phyloP scores from a whole-genome alignment of 2,888 invertebrate species.

The Aspidapion aeneum region DNA sequence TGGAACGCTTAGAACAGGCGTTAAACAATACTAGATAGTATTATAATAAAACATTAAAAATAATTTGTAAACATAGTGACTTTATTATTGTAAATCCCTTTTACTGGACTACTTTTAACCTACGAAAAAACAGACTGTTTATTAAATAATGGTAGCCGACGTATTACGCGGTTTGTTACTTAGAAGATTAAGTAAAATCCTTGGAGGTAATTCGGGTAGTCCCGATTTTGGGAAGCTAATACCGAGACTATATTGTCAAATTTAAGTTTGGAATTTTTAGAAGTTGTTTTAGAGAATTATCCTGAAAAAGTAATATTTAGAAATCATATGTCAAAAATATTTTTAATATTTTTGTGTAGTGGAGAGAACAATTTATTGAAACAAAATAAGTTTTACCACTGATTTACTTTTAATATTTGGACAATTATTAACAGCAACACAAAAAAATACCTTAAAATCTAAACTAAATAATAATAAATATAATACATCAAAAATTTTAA shows the following conservation, averaged over 20 bases:
- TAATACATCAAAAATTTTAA: neutral
- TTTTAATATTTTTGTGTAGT: too few species aligned
- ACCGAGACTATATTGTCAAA: slow-evolving; percentile 33
- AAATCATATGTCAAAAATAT: too few species aligned
- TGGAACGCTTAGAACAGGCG: slow-evolving; percentile 36
- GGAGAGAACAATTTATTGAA: too few species aligned
- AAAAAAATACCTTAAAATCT: too few species aligned
- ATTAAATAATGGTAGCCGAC: slow-evolving; percentile 41
- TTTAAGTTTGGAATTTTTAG: slow-evolving; percentile 36
- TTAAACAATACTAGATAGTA: slow-evolving; percentile 8
- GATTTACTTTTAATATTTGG: too few species aligned
- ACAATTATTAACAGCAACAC: too few species aligned
- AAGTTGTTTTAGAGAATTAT: slow-evolving; percentile 33
- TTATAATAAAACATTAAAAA: slow-evolving; percentile 14
- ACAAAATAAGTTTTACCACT: too few species aligned
- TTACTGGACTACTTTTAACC: too few species aligned
- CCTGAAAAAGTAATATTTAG: slow-evolving; percentile 31
- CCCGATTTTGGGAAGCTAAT: slow-evolving; percentile 32
- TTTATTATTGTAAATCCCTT: too few species aligned
- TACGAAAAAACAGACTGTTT: too few species aligned
- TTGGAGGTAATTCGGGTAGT: slow-evolving; percentile 35
- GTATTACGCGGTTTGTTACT: slow-evolving; percentile 39
- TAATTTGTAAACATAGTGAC: too few species aligned
- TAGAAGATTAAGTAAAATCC: slow-evolving; percentile 36
- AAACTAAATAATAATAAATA: too few species aligned